Base-by-base conservation (phyloP, 2,888 invertebrate species). In the Lottia gigantea region DNA sequence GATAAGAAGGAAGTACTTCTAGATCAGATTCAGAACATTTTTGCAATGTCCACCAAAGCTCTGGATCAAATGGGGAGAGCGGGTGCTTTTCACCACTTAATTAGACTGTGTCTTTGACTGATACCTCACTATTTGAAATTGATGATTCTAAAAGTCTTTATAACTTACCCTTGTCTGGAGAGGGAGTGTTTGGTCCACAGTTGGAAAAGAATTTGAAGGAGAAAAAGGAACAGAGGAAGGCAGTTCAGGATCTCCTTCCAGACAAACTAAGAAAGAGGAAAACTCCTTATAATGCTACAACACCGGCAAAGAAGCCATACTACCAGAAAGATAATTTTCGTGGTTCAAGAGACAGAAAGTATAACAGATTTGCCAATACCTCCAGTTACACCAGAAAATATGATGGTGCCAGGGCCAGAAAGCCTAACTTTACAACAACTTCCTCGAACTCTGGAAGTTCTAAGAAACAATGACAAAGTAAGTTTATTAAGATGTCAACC, bases 191-290 rank as follows among this genome's bases (percentile, higher is more conserved):
- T 14, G 49, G 73, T n/a, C 55, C 62, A 31, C 72, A 67, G 2
- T 49, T 76, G n/a, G 62, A 74, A 19, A 49, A 68, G 0, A 73
- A 66, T 26, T 64, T 76, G 19, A 74, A 74, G 64, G 49, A 49
- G 49, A 49, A 49, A 49, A 49, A 49, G 16, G 49, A 49, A 16
- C 49, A 49, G 19, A 49, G 15, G 16, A 49, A 49, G 19, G 49
- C 49, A 4, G 49, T 49, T 49, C 49, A 49, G 19, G 49, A 49
- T 14, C 49, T 49, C 6, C 19, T 49, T n/a, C 49, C 49, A 7
- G 1, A 55, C 31, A 31, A 6, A 31, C 6, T 31, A 31, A 31
- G 31, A 6, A 31, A 31, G 31, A 31, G 31, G 31, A 31, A 31
- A 31, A 31, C 31, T 31, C 31, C 31, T 31, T 31, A 31, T 31